A percentile compares a stretch with the other conserved stretches of the same genome.
Evolutionary conservation across 2,888 invertebrate genomes (phyloP).

Genomic region (Palloptera scutellata): DNA sequence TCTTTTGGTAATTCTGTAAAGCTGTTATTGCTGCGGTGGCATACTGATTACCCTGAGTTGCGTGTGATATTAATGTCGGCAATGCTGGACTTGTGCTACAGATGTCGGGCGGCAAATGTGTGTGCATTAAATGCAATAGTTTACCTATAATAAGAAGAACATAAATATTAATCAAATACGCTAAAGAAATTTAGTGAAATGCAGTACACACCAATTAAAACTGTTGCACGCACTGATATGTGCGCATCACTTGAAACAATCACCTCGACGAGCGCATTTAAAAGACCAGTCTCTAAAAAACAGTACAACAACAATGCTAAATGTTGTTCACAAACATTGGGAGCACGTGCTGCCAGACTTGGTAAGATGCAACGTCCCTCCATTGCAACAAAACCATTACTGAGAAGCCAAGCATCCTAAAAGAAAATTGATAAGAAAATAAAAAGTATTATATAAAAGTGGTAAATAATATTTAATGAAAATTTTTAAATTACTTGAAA

Average conservation of each 20-base stretch:
- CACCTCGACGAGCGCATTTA: constrained; percentile 90
- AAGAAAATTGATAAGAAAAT: background rate
- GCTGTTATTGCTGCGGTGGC: constrained; percentile 86
- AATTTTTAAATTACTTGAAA: constrained; percentile 65
- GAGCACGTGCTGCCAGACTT: constrained; percentile 82
- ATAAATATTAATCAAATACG: background rate
- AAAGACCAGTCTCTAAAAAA: constrained; percentile 84
- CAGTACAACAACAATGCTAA: constrained; percentile 86
- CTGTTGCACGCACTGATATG: constrained; percentile 90
- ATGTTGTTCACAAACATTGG: constrained; percentile 92
- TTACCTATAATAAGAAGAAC: constrained; percentile 77
- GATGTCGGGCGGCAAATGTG: constrained; percentile 86
- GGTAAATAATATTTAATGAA: background rate
- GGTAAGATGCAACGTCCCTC: constrained; percentile 89
- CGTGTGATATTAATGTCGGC: constrained; percentile 82
- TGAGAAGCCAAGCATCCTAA: constrained; percentile 84
- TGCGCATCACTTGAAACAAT: constrained; percentile 88
- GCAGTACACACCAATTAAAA: constrained; percentile 73
- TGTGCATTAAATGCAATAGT: constrained; percentile 85
- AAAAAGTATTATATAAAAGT: background rate
- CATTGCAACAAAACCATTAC: constrained; percentile 93
- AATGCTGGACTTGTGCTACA: constrained; percentile 84
- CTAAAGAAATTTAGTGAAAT: constrained; percentile 4
- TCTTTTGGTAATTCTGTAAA: constrained; percentile 78
- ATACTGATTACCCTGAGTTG: constrained; percentile 79